Base-by-base conservation (phyloP, 2,113 vertebrate genomes). In the Pipra filicauda region DNA sequence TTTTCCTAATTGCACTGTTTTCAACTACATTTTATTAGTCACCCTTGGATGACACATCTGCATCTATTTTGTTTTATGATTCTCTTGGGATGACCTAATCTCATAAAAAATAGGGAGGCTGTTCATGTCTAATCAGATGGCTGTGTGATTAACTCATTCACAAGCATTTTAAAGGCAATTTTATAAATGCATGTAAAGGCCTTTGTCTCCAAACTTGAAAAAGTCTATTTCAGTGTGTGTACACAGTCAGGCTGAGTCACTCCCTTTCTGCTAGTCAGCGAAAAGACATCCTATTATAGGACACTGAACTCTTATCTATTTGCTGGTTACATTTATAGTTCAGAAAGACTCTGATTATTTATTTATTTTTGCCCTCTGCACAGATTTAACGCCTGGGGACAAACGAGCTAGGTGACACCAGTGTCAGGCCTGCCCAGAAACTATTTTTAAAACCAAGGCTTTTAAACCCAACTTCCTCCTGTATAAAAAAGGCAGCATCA, bases 171-270 rank as follows among this genome's bases (percentile, higher is more conserved):
- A 94, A 94, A 96, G 82, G 79, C 91, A 92, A 91, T 94, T 95
- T 95, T 91, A 94, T 96, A 96, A 97, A 95, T 85, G 92, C 58
- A 92, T 97, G 75, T 96, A 92, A 97, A 96, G 93, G 93, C 91
- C 94, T 96, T 97, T 95, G 95, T 97, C 94, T 97, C 91, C 73
- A 77, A 94, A 94, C 95, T 95, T 91, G 93, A 97, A 88, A 90
- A 95, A 91, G 91, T 91, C 93, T 95, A 90, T 95, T 97, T 94
- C 78, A 87, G 84, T 73, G 89, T 84, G 84, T 76, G 87, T 84
- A 88, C 76, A 92, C 82, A 95, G 74, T 52, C 78, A 78, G 89
- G 86, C 89, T 96, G 95, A 96, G 91, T 97, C 95, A 97, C 85
- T 89, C 91, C 71, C 88, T 91, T 94, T 95, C 89, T 89, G 87